Percentiles rank a stretch among this genome's conserved stretches.
These are phyloP conservation scores for Epinephelus awoara DNA, from an alignment of 2,797 vertebrate species.

Conservation along the genomic window DNA sequence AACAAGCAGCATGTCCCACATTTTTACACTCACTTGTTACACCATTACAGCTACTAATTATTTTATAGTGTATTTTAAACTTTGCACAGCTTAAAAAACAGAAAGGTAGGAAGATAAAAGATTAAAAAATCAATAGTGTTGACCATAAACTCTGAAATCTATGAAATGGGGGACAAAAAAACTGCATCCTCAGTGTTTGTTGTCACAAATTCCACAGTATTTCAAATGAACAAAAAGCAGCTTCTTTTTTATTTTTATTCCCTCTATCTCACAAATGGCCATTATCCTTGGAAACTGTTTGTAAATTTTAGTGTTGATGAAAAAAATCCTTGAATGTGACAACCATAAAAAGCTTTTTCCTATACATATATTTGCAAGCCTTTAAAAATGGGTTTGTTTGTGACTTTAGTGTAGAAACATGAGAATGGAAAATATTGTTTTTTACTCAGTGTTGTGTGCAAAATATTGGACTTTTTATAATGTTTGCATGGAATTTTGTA, in stretches of 20 bases:
- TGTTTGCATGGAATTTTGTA: not conserved
- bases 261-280: not conserved
- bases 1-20: not conserved
- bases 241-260: not conserved
- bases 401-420: not conserved
- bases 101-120: too few relatives aligned
- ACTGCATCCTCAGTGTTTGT: not conserved
- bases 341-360: not conserved
- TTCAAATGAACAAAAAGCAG: not conserved
- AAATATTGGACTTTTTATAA: not conserved
- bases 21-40: not conserved
- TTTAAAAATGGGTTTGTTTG: not conserved
- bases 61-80: not conserved
- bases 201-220: not conserved
- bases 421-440: not conserved
- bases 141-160: not conserved
- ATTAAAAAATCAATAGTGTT: too few relatives aligned
- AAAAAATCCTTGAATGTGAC: not conserved
- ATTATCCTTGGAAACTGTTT: not conserved
- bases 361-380: not conserved
- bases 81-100: not conserved
- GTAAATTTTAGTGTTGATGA: not conserved
- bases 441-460: not conserved
- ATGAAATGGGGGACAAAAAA: not conserved
- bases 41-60: not conserved